Conservation (phyloP, 2,888 invertebrate genomes). For the Lasioglossum vierecki region DNA sequence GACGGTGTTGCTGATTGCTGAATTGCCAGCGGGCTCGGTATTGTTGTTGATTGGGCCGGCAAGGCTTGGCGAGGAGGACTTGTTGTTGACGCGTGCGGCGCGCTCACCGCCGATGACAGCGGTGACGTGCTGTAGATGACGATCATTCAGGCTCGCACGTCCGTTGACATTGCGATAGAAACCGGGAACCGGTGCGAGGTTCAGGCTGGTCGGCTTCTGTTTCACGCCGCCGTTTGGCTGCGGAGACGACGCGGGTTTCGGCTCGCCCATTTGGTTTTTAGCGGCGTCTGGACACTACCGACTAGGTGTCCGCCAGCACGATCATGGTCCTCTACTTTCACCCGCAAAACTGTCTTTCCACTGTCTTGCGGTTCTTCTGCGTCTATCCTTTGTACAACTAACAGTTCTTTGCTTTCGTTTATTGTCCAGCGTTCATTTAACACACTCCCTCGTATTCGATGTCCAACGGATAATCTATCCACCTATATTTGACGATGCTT, state of each 20-base stretch:
- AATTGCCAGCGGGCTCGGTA: constrained; percentile 66
- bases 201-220: constrained; percentile 81
- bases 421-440: neutral
- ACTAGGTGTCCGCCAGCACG: constrained; percentile 63
- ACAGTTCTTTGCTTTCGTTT: neutral
- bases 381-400: neutral
- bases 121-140: constrained; percentile 80
- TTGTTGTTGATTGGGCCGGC: constrained; percentile 70
- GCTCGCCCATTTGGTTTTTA: constrained; percentile 82
- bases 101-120: constrained; percentile 76
- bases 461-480: constrained; percentile 1
- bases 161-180: constrained; percentile 83
- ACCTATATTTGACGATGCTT: neutral
- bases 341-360: neutral
- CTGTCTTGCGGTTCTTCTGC: neutral
- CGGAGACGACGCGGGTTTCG: constrained; percentile 80
- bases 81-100: constrained; percentile 76
- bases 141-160: constrained; percentile 82
- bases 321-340: constrained; percentile 53
- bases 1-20: constrained; percentile 63
- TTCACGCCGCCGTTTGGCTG: constrained; percentile 82
- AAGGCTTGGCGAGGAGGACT: constrained; percentile 71
- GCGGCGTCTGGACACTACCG: constrained; percentile 64
- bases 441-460: neutral
- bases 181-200: constrained; percentile 81